These are phyloP conservation scores for Cheilosia grossa DNA, from an alignment of 2,888 invertebrate species.

Conservation along the genomic window DNA sequence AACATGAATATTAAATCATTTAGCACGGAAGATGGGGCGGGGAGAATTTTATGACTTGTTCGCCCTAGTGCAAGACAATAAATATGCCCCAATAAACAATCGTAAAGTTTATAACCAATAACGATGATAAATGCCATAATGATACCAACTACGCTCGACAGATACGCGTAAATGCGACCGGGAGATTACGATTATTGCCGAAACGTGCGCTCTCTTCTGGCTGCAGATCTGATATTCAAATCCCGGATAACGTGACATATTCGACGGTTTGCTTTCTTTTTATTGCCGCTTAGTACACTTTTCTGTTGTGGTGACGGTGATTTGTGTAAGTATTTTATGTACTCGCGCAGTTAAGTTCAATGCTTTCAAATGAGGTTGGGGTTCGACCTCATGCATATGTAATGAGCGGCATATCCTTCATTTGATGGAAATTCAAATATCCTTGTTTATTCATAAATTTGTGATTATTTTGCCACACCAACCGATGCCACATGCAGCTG, in stretches of 20 bases:
- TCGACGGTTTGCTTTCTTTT: slow-evolving; percentile 34
- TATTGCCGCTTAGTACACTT: slow-evolving; percentile 32
- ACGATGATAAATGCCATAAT: slow-evolving; percentile 53
- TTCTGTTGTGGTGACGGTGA: not conserved
- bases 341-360: not conserved
- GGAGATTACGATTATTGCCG: slow-evolving; percentile 55
- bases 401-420: not conserved
- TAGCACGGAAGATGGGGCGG: not conserved
- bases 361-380: not conserved
- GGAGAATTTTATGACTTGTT: slow-evolving; percentile 21
- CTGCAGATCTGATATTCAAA: slow-evolving; percentile 48
- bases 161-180: not conserved
- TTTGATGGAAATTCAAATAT: not conserved
- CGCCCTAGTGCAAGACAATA: slow-evolving; percentile 15
- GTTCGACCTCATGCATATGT: not conserved
- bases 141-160: slow-evolving; percentile 9
- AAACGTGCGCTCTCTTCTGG: slow-evolving; percentile 37
- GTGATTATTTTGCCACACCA: slow-evolving; percentile 2
- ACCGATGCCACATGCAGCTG: not conserved
- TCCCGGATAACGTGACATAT: slow-evolving; percentile 52
- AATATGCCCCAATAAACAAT: slow-evolving; percentile 54
- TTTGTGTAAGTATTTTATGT: slow-evolving; percentile 2
- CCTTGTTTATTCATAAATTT: slow-evolving; percentile 44
- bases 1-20: slow-evolving; percentile 26
- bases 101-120: slow-evolving; percentile 61